Evolutionary conservation across 2,888 invertebrate species (phyloP), one percentile per base, ranked within the genome.

Genomic region (Stenchaetothrips biformis): DNA sequence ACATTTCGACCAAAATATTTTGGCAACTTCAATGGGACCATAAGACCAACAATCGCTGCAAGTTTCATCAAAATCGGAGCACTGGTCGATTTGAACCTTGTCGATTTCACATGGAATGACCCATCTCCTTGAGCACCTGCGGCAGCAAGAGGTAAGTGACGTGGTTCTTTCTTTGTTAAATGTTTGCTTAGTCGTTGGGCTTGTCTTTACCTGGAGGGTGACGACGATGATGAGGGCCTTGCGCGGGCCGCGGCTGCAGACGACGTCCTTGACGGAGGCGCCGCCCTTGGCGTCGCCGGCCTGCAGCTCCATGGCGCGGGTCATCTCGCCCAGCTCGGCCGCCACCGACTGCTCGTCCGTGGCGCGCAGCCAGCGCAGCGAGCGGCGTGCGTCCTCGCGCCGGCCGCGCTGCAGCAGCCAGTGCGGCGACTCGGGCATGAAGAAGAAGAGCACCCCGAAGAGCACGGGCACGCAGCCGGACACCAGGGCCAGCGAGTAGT

Each of bases 341-440:
- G 67, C 67, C 25, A 74, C 67, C 25, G 67, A 59, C 59, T 59
- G 82, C 37, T 82, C 80, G 59, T 80, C 81, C 16, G 82, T 83
- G 49, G 82, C 80, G 79, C 67, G 67, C 67, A 81, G 80, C 79
- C 83, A 83, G 21, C 80, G 79, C 59, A 82, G 48, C 21, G 82
- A 80, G 48, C 80, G 74, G 82, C 86, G 87, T 0, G 91, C 90
- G 0, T 88, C 88, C 2, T 87, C 87, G 4, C 88, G 83, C 48
- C 88, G 86, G 0, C 88, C 89, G 81, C 88, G 88, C 85, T 90
- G 90, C 62, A 92, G 85, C 78, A 91, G 87, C 83, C 88, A 91
- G 83, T 91, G 91, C 1, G 91, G 91, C 0, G 91, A 90, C 83
- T 91, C 91, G 0, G 91, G 91, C 85, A 91, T 88, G 89, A 90